Base-by-base conservation (phyloP, 2,888 invertebrate species). In the Agrilus biguttatus region DNA sequence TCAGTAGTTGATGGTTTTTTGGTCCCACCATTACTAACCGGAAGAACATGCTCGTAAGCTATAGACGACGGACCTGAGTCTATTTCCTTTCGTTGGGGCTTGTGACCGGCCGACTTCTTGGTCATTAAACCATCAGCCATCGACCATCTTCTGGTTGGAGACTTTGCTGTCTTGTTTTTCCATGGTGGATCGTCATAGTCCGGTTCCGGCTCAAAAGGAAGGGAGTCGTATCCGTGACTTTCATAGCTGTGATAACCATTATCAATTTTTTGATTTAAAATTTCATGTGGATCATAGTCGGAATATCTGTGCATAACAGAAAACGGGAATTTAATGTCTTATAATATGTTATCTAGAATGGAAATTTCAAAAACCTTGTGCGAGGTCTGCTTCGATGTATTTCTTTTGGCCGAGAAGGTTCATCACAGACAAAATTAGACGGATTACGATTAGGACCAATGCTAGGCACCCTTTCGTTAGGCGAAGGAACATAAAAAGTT, bases 401-500 rank as follows among this genome's bases (percentile, higher is more conserved):
- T 43, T 50, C 50, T 34, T 44, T 45, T 39, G 43, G 10, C 38
- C 42, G 44, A 42, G 46, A 42, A 14, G 39, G 44, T 39, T 38
- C 43, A 48, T 48, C 48, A 48, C 45, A 46, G 17, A 33, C 35
- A 8, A 12, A 32, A 36, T 40, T 42, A 14, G 37, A 42, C 28
- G 28, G 28, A 28, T 28, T 28, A 28, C 28, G 28, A 28, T 28
- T 28, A 28, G 35, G 51, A 49, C 28, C 28, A 28, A 28, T 28
- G 39, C 50, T 49, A 5, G 38, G 46, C 14, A 40, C 48, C 43
- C 23, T 48, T 8, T 53, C 49, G n/a, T 45, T 44, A 5, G 75
- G 75, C 59, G 79, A 78, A 44, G 83, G 83, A 28, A 83, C 82
- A 60, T 83, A 83, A 59, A 83, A 83, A 6, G 74, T 77, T 2